Conservation (phyloP, 1,140 invertebrate genomes). For the Bombus pyrosoma region DNA sequence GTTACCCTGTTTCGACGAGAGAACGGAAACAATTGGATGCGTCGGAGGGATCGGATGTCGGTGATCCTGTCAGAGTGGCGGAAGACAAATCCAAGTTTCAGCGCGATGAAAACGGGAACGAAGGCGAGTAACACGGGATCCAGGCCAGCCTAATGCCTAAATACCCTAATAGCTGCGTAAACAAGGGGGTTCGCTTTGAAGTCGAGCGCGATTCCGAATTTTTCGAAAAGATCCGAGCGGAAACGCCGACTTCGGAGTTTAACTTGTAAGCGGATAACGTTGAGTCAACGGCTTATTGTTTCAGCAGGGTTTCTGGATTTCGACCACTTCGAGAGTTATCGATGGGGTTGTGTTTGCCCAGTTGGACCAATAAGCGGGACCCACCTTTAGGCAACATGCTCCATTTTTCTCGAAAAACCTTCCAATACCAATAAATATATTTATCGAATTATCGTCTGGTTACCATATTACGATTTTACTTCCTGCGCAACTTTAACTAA, state of each 20-base stretch:
- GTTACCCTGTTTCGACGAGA: too few relatives aligned
- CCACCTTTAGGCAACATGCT: conserved; percentile 40
- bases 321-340: conserved; percentile 68
- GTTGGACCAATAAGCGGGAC: conserved; percentile 72
- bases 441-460: background rate
- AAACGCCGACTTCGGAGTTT: conserved; percentile 73
- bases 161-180: conserved; percentile 82
- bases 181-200: conserved; percentile 76
- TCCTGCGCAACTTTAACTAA: background rate
- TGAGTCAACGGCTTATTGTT: conserved; percentile 81
- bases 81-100: conserved; percentile 57
- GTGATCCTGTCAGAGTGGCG: conserved; percentile 51
- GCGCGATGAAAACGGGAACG: conserved; percentile 38
- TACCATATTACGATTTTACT: background rate
- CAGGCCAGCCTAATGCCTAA: conserved; percentile 72
- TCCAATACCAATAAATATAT: conserved; percentile 4
- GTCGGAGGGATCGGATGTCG: conserved; percentile 28
- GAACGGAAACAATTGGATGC: conserved; percentile 8
- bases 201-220: conserved; percentile 72
- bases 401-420: conserved; percentile 40
- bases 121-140: conserved; percentile 48
- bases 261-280: conserved; percentile 82
- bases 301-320: conserved; percentile 68
- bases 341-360: conserved; percentile 78
- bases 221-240: conserved; percentile 76